Evolutionary conservation across 1,140 invertebrate species (phyloP).

Genomic region (Littorina saxatilis): DNA sequence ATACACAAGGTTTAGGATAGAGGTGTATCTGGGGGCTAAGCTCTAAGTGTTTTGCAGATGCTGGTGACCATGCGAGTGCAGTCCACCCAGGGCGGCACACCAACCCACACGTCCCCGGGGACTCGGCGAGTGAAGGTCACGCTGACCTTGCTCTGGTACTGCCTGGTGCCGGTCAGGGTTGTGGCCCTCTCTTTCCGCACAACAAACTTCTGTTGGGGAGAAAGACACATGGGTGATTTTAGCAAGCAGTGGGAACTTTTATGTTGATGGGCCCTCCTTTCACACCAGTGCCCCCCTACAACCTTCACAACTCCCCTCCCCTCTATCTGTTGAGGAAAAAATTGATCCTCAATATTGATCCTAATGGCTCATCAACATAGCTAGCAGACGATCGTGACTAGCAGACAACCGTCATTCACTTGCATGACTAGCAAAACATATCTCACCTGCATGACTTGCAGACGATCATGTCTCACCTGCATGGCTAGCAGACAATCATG

Average conservation of each 20-base stretch:
- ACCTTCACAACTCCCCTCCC: not conserved
- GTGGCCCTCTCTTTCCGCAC: conserved; percentile 35
- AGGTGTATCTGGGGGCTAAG: no score
- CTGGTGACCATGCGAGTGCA: not conserved
- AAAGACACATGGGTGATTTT: not conserved
- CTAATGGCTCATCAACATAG: not conserved
- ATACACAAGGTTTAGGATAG: no score
- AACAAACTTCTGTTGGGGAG: conserved; percentile 16
- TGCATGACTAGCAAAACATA: no score
- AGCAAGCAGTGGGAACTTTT: not conserved
- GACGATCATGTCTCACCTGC: no score
- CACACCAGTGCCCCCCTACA: not conserved
- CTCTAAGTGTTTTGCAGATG: not conserved
- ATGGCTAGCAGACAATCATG: no score
- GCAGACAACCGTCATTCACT: no score
- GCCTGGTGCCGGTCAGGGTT: not conserved
- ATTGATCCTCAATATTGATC: not conserved
- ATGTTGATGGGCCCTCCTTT: not conserved
- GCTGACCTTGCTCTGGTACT: conserved; percentile 30
- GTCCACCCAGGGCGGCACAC: not conserved
- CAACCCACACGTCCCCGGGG: not conserved
- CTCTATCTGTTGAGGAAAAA: not conserved
- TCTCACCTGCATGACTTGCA: no score
- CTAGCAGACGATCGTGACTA: no score
- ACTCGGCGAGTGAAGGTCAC: conserved; percentile 25